Percentiles rank a stretch among this genome's conserved stretches.
Conservation (phyloP, 2,797 vertebrate species). For the Hylomyscus alleni region DNA sequence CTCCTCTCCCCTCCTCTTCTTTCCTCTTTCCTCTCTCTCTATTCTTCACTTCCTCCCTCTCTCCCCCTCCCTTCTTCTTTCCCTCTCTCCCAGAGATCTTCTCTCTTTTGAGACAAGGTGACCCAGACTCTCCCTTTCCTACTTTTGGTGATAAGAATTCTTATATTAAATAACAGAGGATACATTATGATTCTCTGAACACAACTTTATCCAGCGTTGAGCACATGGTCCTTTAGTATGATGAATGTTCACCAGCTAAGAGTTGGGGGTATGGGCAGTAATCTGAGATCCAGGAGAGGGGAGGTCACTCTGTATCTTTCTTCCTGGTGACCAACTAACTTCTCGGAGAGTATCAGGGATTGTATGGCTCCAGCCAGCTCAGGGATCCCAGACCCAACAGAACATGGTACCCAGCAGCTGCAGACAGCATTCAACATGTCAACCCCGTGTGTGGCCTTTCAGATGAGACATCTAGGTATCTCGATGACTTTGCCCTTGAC, state of each 20-base stretch:
- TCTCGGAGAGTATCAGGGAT: background rate
- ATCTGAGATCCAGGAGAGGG: background rate
- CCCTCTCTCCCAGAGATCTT: background rate
- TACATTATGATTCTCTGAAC: background rate
- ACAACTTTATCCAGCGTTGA: background rate
- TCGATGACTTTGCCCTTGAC: slow-evolving; percentile 45
- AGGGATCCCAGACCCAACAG: background rate
- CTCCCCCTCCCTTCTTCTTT: background rate
- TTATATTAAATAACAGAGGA: background rate
- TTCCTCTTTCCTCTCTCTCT: no score
- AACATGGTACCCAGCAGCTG: background rate
- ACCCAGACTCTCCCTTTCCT: background rate
- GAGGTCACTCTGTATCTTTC: background rate
- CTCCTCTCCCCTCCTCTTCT: no score
- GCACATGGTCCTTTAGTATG: background rate
- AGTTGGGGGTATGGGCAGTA: fast-evolving
- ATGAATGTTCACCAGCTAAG: background rate
- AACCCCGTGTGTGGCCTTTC: background rate
- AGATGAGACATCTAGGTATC: background rate
- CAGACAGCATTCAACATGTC: background rate
- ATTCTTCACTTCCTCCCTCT: background rate
- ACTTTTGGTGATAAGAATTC: background rate
- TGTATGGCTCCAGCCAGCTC: fast-evolving
- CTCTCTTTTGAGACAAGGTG: background rate
- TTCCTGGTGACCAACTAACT: fast-evolving